Conservation (phyloP, 2,888 invertebrate species). For the Cremastobaeus sp. region DNA sequence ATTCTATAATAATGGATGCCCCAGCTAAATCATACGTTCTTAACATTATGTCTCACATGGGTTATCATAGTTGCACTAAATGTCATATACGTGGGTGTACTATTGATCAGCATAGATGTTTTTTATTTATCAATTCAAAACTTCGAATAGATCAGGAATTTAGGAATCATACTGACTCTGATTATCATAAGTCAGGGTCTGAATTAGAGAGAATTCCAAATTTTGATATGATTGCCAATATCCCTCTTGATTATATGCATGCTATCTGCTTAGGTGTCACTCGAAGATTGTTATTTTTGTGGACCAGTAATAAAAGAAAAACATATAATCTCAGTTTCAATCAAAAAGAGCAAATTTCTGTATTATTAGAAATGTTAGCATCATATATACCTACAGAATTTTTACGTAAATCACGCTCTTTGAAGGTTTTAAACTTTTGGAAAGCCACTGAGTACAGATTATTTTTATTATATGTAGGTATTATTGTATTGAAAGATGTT, state of each 20-base stretch:
- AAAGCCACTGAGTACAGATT: conserved; percentile 44
- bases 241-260: conserved; percentile 62
- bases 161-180: conserved; percentile 3
- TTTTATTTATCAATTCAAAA: conserved; percentile 32
- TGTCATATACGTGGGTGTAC: conserved; percentile 55
- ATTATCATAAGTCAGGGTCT: background rate
- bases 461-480: conserved; percentile 35
- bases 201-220: conserved; percentile 59
- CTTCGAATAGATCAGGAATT: conserved; percentile 40
- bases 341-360: conserved; percentile 19
- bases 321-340: conserved; percentile 6
- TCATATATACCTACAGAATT: conserved; percentile 40
- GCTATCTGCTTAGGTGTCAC: conserved; percentile 36
- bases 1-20: conserved; percentile 58
- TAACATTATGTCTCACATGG: conserved; percentile 59
- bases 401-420: conserved; percentile 27
- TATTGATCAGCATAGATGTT: conserved; percentile 45
- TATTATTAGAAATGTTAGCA: conserved; percentile 7
- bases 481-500: conserved; percentile 31
- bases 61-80: conserved; percentile 62
- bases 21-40: conserved; percentile 60
- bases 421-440: conserved; percentile 30
- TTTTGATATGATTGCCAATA: conserved; percentile 61
- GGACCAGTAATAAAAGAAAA: conserved; percentile 32
- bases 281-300: conserved; percentile 25